A percentile compares a stretch with the other conserved stretches of the same genome.
Conservation (phyloP, 2,113 vertebrate species). For the Odontesthes bonariensis region DNA sequence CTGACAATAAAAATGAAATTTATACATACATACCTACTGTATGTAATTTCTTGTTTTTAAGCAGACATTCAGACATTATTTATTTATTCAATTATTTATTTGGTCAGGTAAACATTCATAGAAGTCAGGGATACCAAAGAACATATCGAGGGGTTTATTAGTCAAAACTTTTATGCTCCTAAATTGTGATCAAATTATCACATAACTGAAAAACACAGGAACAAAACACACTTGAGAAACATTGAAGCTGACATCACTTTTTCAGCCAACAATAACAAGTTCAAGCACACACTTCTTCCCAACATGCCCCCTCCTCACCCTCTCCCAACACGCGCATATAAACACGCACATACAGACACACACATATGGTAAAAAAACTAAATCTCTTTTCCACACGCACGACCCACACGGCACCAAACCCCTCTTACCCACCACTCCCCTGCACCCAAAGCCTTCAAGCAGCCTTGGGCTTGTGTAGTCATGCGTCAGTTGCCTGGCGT, state of each 20-base stretch:
- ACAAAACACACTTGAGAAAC: slow-evolving; percentile 71
- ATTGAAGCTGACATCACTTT: slow-evolving; percentile 74
- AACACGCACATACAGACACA: slow-evolving; percentile 34
- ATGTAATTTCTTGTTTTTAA: neutral
- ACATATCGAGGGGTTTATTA: slow-evolving; percentile 2
- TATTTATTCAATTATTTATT: neutral
- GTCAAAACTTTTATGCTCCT: slow-evolving; percentile 28
- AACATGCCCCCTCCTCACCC: slow-evolving; percentile 55
- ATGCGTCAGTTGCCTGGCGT: slow-evolving; percentile 67
- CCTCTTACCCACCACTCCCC: slow-evolving; percentile 73
- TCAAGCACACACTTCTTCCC: slow-evolving; percentile 73
- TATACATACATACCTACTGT: too few relatives aligned
- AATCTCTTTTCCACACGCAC: slow-evolving; percentile 47
- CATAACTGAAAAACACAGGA: slow-evolving; percentile 45
- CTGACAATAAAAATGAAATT: too few relatives aligned
- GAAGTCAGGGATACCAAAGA: slow-evolving; percentile 26
- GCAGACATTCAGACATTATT: neutral
- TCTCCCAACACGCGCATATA: neutral
- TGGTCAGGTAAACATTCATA: too few relatives aligned
- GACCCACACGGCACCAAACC: slow-evolving; percentile 50
- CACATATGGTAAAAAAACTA: slow-evolving; percentile 22
- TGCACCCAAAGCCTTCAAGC: slow-evolving; percentile 70
- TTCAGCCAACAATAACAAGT: slow-evolving; percentile 77
- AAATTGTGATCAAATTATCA: slow-evolving; percentile 54
- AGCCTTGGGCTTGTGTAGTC: slow-evolving; percentile 66